Evolutionary conservation across 2,797 vertebrate genomes (phyloP), one percentile per base, ranked within the genome.

Genomic region (Mastacembelus armatus): DNA sequence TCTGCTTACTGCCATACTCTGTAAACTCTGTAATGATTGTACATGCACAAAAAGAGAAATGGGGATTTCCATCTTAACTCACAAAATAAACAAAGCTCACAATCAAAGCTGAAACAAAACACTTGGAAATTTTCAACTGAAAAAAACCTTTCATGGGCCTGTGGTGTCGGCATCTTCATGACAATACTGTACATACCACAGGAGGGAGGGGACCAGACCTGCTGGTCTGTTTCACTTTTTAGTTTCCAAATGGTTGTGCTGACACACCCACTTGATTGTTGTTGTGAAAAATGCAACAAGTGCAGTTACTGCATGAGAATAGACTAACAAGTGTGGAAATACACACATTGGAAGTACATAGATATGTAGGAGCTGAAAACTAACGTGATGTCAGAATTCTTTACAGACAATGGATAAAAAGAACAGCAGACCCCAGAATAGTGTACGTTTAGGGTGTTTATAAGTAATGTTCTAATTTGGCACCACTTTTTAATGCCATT

Each of bases 401-500:
- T 7, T 6, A 42, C 14, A 5, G 7, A 60, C 4, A 32, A 22
- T 44, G 12, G 3, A 4, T 39, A 47, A 35, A 2, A 56, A 39
- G 16, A 11, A 36, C 1, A 14, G 3, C 11, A 18, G 12, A 2
- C 2, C 5, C 12, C 19, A 29, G 16, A n/a, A 3, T 33, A 40
- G 42, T 56, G n/a, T 80, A 27, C 48, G 62, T 73, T 45, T 63
- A 43, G 71, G 60, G 76, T 59, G 75, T 5, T 71, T n/a, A n/a
- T 55, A 18, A 7, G 15, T 36, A 32, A 48, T 54, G 9, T 11
- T 36, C 4, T 38, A 4, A 18, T 54, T 38, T 18, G 18, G 18
- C 16, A 66, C 38, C n/a, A 24, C 29, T 18, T 56, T 54, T 35
- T 55, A 12, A 57, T 5, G 50, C 19, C 47, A 52, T 43, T 12